phyloP scores from a whole-genome alignment of 2,888 invertebrate genomes.

The Seladonia tumulorum region DNA sequence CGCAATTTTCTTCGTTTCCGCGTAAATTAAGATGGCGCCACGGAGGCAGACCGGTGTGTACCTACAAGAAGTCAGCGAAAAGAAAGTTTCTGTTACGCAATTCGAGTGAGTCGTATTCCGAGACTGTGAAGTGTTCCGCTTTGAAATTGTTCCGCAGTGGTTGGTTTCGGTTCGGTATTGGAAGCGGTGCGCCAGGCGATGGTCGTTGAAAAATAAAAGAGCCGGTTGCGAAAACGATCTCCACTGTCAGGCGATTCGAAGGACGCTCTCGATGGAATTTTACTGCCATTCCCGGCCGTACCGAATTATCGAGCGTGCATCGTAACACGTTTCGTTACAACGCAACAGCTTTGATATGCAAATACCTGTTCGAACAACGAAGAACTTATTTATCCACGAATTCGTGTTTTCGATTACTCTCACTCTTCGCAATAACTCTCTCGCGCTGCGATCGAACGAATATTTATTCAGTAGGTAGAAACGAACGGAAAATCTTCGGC shows the following conservation, averaged over 20 bases:
- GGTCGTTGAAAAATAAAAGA: conserved; percentile 35
- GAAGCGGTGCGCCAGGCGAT: not conserved
- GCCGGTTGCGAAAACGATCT: conserved; percentile 7
- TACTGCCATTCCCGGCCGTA: conserved; percentile 7
- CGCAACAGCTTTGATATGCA: conserved; percentile 55
- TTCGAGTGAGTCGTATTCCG: not conserved
- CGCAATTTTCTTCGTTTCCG: conserved; percentile 41
- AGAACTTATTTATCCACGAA: conserved; percentile 33
- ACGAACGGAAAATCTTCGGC: not conserved
- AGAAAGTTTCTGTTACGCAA: conserved; percentile 27
- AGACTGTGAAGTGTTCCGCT: conserved; percentile 24
- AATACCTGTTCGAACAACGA: conserved; percentile 26
- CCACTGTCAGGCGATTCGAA: conserved; percentile 35
- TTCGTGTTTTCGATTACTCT: conserved; percentile 25
- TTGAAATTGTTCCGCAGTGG: conserved; percentile 25
- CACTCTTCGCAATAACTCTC: not conserved
- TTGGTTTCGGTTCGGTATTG: conserved; percentile 4
- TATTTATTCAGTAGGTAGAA: not conserved
- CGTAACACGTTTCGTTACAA: conserved; percentile 39
- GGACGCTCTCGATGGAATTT: conserved; percentile 38
- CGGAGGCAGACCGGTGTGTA: not conserved
- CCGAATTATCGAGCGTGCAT: conserved; percentile 45
- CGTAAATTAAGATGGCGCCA: conserved; percentile 35
- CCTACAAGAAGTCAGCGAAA: conserved; percentile 22
- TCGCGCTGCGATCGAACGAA: not conserved